A percentile compares a stretch with the other conserved stretches of the same genome.
Conservation (phyloP, 2,797 vertebrate genomes). For the Danio albolineatus region DNA sequence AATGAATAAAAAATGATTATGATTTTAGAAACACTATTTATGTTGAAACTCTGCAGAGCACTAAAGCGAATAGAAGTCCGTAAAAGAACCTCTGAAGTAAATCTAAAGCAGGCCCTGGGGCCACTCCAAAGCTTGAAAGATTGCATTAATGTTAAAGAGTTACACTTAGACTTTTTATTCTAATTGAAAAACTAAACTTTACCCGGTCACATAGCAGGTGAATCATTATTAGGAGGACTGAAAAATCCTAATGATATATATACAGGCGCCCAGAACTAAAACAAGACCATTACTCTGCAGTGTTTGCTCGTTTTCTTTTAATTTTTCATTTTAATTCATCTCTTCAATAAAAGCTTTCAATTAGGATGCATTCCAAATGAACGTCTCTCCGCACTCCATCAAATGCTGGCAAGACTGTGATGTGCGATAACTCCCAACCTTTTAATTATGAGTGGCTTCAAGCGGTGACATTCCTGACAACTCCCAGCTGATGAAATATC, state of each 20-base stretch:
- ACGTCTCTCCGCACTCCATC: neutral
- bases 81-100: neutral
- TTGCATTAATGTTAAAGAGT: conserved; percentile 18
- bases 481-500: conserved; percentile 47
- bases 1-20: no score
- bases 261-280: conserved; percentile 1
- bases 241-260: conserved; percentile 13
- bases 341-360: conserved; percentile 42
- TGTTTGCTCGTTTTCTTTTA: conserved; percentile 12
- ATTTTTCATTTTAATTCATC: conserved; percentile 28
- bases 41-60: neutral
- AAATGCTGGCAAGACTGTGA: conserved; percentile 26
- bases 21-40: neutral
- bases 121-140: neutral
- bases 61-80: neutral
- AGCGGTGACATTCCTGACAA: conserved; percentile 39
- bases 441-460: conserved; percentile 47
- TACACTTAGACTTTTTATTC: conserved; percentile 5
- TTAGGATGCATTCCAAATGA: conserved; percentile 46
- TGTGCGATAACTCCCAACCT: conserved; percentile 38
- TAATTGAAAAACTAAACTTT: conserved; percentile 16
- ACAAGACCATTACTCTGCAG: conserved; percentile 27
- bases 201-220: neutral
- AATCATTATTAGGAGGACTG: neutral
- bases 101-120: neutral